Conservation (phyloP, 2,888 invertebrate genomes). For the Tyria jacobaeae region DNA sequence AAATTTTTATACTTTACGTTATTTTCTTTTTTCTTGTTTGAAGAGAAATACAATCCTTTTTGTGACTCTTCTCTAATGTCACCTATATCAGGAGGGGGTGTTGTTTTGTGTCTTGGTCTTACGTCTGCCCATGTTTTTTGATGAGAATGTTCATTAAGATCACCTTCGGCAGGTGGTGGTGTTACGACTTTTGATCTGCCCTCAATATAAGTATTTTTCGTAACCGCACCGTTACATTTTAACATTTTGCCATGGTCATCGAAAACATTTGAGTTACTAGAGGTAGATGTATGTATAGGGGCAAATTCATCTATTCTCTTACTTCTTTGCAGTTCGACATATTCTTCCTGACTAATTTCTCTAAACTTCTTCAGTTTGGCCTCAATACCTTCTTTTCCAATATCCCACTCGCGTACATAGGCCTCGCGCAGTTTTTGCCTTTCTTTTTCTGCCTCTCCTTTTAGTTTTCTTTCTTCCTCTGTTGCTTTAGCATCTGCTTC, state of each 20-base stretch:
- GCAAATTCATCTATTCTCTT: conserved; percentile 93
- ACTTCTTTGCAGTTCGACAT: conserved; percentile 90
- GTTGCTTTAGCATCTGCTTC: conserved; percentile 79
- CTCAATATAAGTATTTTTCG: conserved; percentile 50
- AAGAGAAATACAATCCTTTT: conserved; percentile 73
- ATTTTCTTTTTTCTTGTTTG: conserved; percentile 59
- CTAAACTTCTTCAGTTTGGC: conserved; percentile 76
- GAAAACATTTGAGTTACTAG: conserved; percentile 60
- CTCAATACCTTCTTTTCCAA: conserved; percentile 88
- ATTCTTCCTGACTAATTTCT: conserved; percentile 92
- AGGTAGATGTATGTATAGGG: conserved; percentile 81
- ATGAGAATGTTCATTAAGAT: conserved; percentile 47
- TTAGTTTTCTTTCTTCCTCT: conserved; percentile 71
- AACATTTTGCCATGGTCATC: conserved; percentile 67
- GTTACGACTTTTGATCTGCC: conserved; percentile 43
- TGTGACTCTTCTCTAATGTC: conserved; percentile 47
- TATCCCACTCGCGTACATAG: conserved; percentile 90
- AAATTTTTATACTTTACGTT: conserved; percentile 73
- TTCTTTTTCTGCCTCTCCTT: conserved; percentile 79
- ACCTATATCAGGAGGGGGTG: conserved; percentile 63
- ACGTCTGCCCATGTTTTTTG: conserved; percentile 77
- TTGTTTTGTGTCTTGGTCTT: conserved; percentile 61
- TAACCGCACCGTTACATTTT: conserved; percentile 30
- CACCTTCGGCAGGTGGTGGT: conserved; percentile 62
- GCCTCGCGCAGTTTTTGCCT: conserved; percentile 82